Evolutionary conservation across 1,140 invertebrate genomes (phyloP), one percentile per base, ranked within the genome.

Genomic region (Drosophila neocordata): DNA sequence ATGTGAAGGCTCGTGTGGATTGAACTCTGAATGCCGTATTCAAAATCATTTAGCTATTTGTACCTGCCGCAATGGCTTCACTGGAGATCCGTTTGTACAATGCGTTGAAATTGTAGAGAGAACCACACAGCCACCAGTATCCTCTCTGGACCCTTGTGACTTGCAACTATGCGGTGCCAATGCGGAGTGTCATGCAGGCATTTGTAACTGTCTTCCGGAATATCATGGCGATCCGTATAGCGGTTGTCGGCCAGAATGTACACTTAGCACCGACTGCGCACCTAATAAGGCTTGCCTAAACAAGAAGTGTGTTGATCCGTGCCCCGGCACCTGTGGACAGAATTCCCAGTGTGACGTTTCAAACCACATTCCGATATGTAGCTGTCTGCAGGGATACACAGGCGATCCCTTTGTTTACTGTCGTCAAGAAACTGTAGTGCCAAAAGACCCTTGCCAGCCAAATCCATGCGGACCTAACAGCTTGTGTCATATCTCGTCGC

Each of bases 131-230:
- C 89, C 84, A 24, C 68, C 93, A 92, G 90, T 93, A 63, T 89
- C 92, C 60, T 75, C 85, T n/a, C 70, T 79, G 31, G 92, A 94
- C 79, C 95, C 96, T 48, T 96, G 96, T 79, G 93, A 93, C 72
- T 94, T 95, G 60, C 95, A 95, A 13, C 95, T 95, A n/a, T 97
- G 96, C 89, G 96, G 96, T 41, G 93, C 95, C 1, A 97, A 97
- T 92, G 95, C 96, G 34, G 78, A 96, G 87, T 95, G 95, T 90
- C 93, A 94, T 92, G 69, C 77, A 22, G 94, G 94, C 57, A 95
- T 96, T 55, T 96, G 95, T 77, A 92, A 92, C 22, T 96, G 95
- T 74, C 70, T 95, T 61, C 88, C 92, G 15, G 94, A 94, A 61
- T 96, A 95, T 88, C 92, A 93, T 51, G 95, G 95, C 20, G 93